Evolutionary conservation across 2,797 vertebrate genomes (phyloP).

Genomic region (Knipowitschia caucasica): DNA sequence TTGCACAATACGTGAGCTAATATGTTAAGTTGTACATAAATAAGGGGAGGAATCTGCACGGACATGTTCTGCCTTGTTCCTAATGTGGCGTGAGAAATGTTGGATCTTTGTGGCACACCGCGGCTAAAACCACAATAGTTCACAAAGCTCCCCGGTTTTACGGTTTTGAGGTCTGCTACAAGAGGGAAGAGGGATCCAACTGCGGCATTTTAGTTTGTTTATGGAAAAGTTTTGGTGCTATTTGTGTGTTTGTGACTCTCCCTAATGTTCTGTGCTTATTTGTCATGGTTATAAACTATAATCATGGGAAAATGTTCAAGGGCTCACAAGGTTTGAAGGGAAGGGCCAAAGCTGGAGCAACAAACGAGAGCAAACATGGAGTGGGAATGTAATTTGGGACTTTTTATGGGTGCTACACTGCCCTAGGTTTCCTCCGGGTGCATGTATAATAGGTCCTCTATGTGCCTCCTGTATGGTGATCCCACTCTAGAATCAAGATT

Average conservation of each 20-base stretch:
- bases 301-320: conserved; percentile 64
- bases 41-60: conserved; percentile 41
- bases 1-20: conserved; percentile 46
- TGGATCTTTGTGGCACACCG: conserved; percentile 49
- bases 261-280: conserved; percentile 45
- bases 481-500: no score
- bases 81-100: conserved; percentile 63
- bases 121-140: conserved; percentile 29
- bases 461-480: no score
- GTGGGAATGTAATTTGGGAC: conserved; percentile 14
- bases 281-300: conserved; percentile 43
- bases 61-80: conserved; percentile 42
- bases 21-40: conserved; percentile 14
- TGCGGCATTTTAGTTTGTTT: conserved; percentile 35
- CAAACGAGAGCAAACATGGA: conserved; percentile 50
- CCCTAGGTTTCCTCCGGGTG: conserved; percentile 31
- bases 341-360: conserved; percentile 48
- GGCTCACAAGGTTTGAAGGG: conserved; percentile 60
- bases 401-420: neutral
- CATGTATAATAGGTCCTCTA: no score
- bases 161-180: neutral
- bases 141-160: conserved; percentile 33
- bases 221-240: conserved; percentile 42
- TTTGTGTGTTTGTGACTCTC: conserved; percentile 18
- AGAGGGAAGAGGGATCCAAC: conserved; percentile 25